Percentiles rank a stretch among this genome's conserved stretches.
Evolutionary conservation across 2,888 invertebrate genomes (phyloP).

Genomic region (Acheta domesticus): DNA sequence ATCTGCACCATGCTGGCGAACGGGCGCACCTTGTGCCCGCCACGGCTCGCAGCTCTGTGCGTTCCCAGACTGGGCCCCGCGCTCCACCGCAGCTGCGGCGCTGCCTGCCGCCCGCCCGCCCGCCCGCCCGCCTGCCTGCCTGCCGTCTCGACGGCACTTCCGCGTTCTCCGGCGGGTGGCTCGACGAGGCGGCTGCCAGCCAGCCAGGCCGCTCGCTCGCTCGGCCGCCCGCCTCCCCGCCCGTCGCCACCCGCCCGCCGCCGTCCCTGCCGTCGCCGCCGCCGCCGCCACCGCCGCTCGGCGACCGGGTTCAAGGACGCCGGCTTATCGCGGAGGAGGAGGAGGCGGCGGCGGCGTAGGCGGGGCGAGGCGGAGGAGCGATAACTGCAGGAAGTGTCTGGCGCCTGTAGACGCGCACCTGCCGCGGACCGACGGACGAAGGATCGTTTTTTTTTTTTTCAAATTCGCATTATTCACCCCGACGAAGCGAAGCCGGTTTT

Average conservation of each 20-base stretch:
- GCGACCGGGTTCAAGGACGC: not conserved
- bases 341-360: not conserved
- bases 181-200: not conserved
- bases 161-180: conserved; percentile 9
- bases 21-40: not conserved
- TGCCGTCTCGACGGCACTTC: not conserved
- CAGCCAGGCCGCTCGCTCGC: not conserved
- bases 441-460: not conserved
- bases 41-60: not conserved
- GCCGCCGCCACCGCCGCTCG: not conserved
- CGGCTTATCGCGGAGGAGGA: not conserved
- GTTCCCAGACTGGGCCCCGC: not conserved
- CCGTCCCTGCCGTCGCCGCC: too few species aligned
- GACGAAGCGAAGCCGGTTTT: not conserved
- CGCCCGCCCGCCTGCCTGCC: not conserved
- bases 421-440: not conserved
- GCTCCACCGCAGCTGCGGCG: not conserved
- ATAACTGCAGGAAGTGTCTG: not conserved
- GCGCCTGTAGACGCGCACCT: not conserved
- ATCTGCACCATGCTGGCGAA: not conserved
- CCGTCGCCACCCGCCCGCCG: not conserved
- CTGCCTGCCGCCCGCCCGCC: not conserved
- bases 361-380: not conserved
- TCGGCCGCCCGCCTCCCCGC: not conserved
- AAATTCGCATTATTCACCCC: not conserved